phyloP scores from a whole-genome alignment of 2,888 invertebrate genomes.

The Nesidiocoris tenuis region DNA sequence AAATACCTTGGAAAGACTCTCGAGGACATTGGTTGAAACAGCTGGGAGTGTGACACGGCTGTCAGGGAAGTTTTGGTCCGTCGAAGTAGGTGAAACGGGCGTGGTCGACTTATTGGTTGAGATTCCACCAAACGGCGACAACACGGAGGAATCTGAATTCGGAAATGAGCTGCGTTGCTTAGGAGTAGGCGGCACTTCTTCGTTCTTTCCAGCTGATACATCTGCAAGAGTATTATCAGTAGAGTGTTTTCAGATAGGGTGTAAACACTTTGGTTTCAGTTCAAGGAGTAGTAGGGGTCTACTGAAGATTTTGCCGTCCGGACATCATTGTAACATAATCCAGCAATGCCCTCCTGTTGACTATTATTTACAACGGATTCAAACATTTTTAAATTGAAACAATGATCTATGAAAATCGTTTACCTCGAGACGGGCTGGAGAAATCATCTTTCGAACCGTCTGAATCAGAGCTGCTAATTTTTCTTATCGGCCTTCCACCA shows the following conservation, averaged over 20 bases:
- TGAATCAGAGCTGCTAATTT: constrained; percentile 19
- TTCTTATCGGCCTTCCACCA: neutral
- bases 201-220: neutral
- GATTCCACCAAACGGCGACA: neutral
- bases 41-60: constrained; percentile 20
- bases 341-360: too few species aligned
- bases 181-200: neutral
- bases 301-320: too few species aligned
- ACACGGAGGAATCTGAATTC: neutral
- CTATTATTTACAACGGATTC: too few species aligned
- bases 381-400: too few species aligned
- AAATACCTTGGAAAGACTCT: constrained; percentile 37
- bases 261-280: neutral
- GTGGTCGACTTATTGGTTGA: neutral
- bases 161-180: neutral
- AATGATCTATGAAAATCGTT: neutral
- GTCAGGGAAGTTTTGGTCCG: neutral
- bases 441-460: constrained; percentile 13
- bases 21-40: constrained; percentile 34
- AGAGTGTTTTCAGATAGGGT: too few species aligned
- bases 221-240: too few species aligned
- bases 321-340: too few species aligned
- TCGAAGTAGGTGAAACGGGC: neutral
- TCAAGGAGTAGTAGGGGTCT: too few species aligned
- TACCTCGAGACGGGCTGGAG: constrained; percentile 9